phyloP scores from a whole-genome alignment of 1,140 invertebrate species.

The Chironomus striatipennis region DNA sequence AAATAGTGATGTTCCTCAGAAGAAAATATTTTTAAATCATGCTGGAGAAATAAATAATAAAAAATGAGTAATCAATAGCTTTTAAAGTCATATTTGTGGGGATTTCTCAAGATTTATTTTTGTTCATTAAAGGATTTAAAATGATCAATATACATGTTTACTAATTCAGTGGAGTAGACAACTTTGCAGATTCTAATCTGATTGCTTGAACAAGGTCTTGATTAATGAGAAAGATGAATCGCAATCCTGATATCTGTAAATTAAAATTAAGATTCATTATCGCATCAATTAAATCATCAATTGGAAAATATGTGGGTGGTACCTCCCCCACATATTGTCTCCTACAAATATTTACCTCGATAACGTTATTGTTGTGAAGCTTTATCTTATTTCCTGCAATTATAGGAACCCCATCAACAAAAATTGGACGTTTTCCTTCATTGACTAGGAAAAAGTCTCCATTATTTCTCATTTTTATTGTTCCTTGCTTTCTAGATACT shows the following conservation, averaged over 20 bases:
- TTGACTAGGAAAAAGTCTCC: conserved; percentile 92
- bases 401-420: conserved; percentile 86
- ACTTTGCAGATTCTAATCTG: conserved; percentile 69
- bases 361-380: conserved; percentile 85
- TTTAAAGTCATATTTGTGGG: not conserved
- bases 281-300: too few relatives aligned
- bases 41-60: too few relatives aligned
- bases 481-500: conserved; percentile 77
- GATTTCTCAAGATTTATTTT: not conserved
- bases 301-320: too few relatives aligned
- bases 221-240: conserved; percentile 90
- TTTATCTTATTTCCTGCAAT: conserved; percentile 77
- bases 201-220: conserved; percentile 83
- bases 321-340: too few relatives aligned
- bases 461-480: conserved; percentile 81
- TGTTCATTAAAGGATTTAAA: not conserved
- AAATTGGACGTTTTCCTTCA: conserved; percentile 90
- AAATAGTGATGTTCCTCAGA: too few relatives aligned
- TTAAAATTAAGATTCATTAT: conserved; percentile 28
- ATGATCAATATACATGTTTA: too few relatives aligned
- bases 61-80: not conserved
- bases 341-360: conserved; percentile 63
- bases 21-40: too few relatives aligned
- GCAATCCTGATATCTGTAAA: conserved; percentile 72
- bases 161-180: conserved; percentile 43